Base-by-base conservation (phyloP, 2,888 invertebrate species). In the Lordiphosa andalusiaca region DNA sequence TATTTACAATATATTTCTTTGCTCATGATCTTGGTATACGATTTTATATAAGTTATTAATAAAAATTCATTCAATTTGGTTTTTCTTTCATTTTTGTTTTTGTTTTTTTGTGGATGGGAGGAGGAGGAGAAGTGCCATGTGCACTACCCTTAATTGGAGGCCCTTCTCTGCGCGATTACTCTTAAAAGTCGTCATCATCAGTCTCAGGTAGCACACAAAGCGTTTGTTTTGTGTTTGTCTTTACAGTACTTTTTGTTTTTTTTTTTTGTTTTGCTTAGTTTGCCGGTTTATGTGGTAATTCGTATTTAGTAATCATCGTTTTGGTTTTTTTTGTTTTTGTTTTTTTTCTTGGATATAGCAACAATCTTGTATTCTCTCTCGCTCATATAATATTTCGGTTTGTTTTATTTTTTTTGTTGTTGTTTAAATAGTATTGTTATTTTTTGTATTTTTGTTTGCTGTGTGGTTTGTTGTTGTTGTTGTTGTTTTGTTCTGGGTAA, bases 311-410 rank as follows among this genome's bases (percentile, higher is more conserved):
- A 25, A 25, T 51, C 42, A 59, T 47, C 55, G 56, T 46, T 66
- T 55, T 69, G 53, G 54, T 41, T 69, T 67, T 63, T 67, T 55
- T 61, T 65, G 59, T 56, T 13, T 58, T 47, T 62, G 50, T 60
- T 49, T 65, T 73, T 70, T 69, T 62, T 67, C 58, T 72, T 84
- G 82, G 84, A 73, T 86, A 73, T 86, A 87, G 87, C 86, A 86
- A 88, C 88, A 87, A 87, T 88, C 88, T 87, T 88, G 85, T 88
- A 86, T 85, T 88, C 88, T 88, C 88, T 87, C 88, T 86, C 87
- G 83, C 76, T 80, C 84, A 82, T 75, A 84, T 84, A 78, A 70
- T 75, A 75, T 81, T 84, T 77, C 69, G 81, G 67, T 70, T 77
- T 69, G 56, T 69, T 56, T 16, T 9, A 30, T 10, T 33, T 57